Evolutionary conservation across 2,113 vertebrate genomes (phyloP).

Genomic region (Heliornis fulica): DNA sequence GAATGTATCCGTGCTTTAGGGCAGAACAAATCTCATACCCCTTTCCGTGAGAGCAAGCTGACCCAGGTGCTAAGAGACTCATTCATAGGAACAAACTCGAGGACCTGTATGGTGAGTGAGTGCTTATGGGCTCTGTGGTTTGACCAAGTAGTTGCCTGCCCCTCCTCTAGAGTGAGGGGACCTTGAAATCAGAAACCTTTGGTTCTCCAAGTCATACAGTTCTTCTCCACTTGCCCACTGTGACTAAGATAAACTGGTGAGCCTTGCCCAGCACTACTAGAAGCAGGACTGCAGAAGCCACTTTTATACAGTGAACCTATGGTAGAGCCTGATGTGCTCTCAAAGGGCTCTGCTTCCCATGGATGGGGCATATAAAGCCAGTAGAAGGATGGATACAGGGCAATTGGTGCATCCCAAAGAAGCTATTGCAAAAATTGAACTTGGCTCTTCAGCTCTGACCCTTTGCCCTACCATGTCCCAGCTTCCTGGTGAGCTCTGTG

Average conservation of each 20-base stretch:
- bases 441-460: neutral
- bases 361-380: neutral
- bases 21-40: slow-evolving; percentile 93
- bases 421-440: neutral
- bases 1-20: slow-evolving; percentile 97
- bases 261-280: neutral
- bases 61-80: slow-evolving; percentile 96
- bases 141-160: neutral
- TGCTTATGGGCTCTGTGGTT: neutral
- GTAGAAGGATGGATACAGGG: neutral
- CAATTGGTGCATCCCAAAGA: neutral
- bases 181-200: neutral
- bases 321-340: neutral
- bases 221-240: neutral
- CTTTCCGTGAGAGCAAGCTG: slow-evolving; percentile 95
- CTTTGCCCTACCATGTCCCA: neutral
- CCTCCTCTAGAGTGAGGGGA: neutral
- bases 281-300: neutral
- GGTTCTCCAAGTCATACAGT: neutral
- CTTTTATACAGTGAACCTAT: neutral
- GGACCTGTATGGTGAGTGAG: slow-evolving; percentile 91
- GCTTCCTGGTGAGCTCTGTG: neutral
- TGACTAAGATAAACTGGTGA: neutral
- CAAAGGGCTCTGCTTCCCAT: neutral
- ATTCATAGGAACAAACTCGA: slow-evolving; percentile 93